These are phyloP conservation scores for Tetranychus urticae DNA, from an alignment of 1,140 invertebrate genomes.

Conservation along the genomic window DNA sequence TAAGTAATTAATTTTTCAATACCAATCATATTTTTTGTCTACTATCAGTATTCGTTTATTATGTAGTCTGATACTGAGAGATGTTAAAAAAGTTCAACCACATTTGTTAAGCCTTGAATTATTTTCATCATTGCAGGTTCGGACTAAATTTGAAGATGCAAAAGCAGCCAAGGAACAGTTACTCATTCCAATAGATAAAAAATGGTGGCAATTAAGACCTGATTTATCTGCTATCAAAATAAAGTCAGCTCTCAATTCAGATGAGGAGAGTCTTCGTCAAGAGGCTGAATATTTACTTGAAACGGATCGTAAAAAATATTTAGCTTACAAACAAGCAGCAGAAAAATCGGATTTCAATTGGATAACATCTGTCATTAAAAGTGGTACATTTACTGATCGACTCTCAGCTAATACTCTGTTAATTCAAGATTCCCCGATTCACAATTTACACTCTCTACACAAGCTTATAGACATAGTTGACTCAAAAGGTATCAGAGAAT, in stretches of 20 bases:
- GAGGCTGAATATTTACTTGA: background rate
- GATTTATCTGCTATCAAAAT: background rate
- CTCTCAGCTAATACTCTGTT: slow-evolving; percentile 55
- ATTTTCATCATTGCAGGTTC: too few relatives aligned
- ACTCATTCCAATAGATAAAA: background rate
- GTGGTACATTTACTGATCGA: slow-evolving; percentile 59
- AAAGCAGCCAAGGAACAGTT: background rate
- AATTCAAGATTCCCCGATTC: slow-evolving; percentile 59
- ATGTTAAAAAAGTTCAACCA: too few relatives aligned
- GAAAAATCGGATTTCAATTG: slow-evolving; percentile 26
- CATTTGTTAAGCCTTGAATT: too few relatives aligned
- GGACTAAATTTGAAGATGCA: too few relatives aligned
- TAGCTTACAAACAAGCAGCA: background rate
- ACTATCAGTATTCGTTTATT: too few relatives aligned
- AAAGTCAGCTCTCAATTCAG: background rate
- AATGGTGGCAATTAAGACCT: background rate
- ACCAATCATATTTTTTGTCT: too few relatives aligned
- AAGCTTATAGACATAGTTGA: slow-evolving; percentile 50
- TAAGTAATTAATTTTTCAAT: too few relatives aligned
- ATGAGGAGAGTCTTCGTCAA: background rate
- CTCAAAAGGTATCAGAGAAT: slow-evolving; percentile 53
- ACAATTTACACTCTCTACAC: slow-evolving; percentile 42
- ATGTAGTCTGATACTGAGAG: too few relatives aligned
- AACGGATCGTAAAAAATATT: background rate
- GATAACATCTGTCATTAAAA: slow-evolving; percentile 50